phyloP scores from a whole-genome alignment of 2,113 vertebrate species.

The Aegithalos caudatus region DNA sequence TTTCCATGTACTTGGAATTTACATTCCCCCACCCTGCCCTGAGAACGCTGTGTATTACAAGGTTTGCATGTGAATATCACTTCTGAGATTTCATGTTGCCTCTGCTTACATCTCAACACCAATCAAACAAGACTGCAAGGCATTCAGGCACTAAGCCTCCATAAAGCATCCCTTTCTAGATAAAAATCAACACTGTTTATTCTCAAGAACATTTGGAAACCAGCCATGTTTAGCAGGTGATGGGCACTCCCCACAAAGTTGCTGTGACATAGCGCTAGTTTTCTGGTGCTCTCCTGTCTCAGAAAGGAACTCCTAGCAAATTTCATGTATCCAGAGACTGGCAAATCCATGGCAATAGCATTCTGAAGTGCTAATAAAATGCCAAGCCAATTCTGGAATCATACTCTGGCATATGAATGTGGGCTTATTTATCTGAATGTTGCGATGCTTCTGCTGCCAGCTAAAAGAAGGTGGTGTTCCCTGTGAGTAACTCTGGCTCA shows the following conservation, averaged over 20 bases:
- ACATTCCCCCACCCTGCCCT: not conserved
- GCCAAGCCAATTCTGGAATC: not conserved
- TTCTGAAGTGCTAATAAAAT: not conserved
- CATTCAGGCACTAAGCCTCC: not conserved
- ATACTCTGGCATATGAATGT: fast-evolving
- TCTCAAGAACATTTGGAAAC: not conserved
- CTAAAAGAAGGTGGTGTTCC: not conserved
- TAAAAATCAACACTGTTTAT: not conserved
- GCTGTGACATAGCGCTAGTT: not conserved
- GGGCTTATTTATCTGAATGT: not conserved
- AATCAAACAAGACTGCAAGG: not conserved
- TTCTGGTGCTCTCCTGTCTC: not conserved
- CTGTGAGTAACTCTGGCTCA: not conserved
- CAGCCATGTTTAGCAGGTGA: not conserved
- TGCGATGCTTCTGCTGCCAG: not conserved
- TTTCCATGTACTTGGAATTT: not conserved
- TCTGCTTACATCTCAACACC: not conserved
- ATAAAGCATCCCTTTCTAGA: not conserved
- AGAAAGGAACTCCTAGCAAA: not conserved
- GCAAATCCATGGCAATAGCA: not conserved
- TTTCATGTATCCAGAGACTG: not conserved
- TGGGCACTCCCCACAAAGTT: not conserved
- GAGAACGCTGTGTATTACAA: not conserved
- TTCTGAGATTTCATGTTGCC: not conserved
- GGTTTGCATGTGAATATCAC: not conserved